Evolutionary conservation across 2,113 vertebrate genomes (phyloP).

Genomic region (Oxyruncus cristatus): DNA sequence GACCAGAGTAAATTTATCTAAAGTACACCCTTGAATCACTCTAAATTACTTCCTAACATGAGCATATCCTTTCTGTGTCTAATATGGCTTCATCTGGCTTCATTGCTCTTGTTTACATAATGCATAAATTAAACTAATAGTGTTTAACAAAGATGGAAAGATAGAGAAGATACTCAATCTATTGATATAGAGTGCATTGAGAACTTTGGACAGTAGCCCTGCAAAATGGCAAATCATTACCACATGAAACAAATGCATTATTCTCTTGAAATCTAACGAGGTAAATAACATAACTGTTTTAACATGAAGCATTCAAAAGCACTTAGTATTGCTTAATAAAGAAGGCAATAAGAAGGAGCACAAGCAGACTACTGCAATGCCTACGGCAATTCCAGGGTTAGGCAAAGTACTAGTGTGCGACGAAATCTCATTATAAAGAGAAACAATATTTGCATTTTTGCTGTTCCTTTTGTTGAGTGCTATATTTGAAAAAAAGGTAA

Average conservation of each 20-base stretch:
- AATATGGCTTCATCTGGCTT: not conserved
- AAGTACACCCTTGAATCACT: not conserved
- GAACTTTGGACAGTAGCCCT: not conserved
- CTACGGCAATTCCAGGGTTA: not conserved
- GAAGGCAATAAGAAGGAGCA: not conserved
- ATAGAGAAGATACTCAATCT: not conserved
- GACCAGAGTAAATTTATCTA: not conserved
- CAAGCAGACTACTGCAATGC: not conserved
- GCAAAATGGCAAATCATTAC: not conserved
- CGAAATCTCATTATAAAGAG: slow-evolving; percentile 30
- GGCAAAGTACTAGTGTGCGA: not conserved
- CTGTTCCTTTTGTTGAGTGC: slow-evolving; percentile 18
- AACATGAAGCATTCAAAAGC: slow-evolving; percentile 35
- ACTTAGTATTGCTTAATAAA: slow-evolving; percentile 38
- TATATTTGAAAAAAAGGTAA: slow-evolving; percentile 2
- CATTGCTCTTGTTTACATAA: not conserved
- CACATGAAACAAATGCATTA: not conserved
- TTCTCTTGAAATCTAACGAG: slow-evolving; percentile 11
- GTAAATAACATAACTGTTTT: slow-evolving; percentile 29
- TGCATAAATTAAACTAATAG: not conserved
- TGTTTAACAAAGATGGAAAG: not conserved
- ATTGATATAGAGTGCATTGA: not conserved
- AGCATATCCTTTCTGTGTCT: not conserved
- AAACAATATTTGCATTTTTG: slow-evolving; percentile 54
- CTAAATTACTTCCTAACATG: not conserved